phyloP scores from a whole-genome alignment of 2,113 vertebrate species.

The Delphinapterus leucas region DNA sequence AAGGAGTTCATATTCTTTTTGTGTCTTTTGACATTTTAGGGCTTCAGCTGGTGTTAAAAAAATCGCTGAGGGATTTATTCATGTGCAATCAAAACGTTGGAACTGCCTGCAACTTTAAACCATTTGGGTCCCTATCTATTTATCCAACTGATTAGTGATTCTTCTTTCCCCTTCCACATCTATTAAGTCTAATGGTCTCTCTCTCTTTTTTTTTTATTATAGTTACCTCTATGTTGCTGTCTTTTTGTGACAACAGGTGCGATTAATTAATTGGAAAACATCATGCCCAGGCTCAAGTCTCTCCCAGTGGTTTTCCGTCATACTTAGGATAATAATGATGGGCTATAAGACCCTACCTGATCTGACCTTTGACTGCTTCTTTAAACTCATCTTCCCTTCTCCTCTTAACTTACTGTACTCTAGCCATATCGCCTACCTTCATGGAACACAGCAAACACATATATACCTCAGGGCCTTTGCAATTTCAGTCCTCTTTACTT shows the following conservation, averaged over 20 bases:
- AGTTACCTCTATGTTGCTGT: neutral
- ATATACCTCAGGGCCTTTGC: neutral
- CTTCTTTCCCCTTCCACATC: neutral
- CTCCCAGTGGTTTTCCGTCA: neutral
- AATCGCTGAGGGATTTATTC: neutral
- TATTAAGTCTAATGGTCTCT: neutral
- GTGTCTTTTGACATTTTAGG: conserved; percentile 36
- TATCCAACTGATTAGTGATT: neutral
- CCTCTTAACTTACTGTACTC: neutral
- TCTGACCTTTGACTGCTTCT: neutral
- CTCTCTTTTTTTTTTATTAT: neutral
- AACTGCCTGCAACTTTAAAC: neutral
- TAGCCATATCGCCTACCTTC: neutral
- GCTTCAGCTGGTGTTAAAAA: neutral
- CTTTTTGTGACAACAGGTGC: neutral
- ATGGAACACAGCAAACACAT: neutral
- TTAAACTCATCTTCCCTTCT: neutral
- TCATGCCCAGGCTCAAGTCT: neutral
- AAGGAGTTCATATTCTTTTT: neutral
- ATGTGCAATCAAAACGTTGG: neutral
- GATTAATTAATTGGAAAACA: neutral
- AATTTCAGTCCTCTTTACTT: neutral
- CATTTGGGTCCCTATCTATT: neutral
- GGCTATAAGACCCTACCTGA: neutral
- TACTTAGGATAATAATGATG: neutral